Conservation (phyloP, 2,797 vertebrate species). For the Gastrophryne carolinensis region DNA sequence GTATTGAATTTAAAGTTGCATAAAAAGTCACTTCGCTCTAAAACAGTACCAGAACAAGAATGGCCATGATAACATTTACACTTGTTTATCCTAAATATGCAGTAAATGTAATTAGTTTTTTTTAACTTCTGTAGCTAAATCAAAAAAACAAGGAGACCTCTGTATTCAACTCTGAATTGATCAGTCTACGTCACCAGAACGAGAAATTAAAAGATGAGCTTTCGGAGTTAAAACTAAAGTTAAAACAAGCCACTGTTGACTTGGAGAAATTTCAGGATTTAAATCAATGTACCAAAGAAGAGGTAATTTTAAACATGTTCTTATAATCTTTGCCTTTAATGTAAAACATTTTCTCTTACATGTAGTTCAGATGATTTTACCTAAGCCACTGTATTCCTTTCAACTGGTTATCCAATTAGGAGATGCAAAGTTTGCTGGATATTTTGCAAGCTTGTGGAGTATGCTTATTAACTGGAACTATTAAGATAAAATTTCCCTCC, state of each 20-base stretch:
- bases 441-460: neutral
- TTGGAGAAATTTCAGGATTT: neutral
- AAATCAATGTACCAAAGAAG: neutral
- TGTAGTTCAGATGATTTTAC: neutral
- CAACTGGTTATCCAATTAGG: constrained; percentile 15
- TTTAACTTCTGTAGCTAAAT: no score
- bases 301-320: constrained; percentile 27
- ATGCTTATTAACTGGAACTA: neutral
- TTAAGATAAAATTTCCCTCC: constrained; percentile 19
- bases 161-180: neutral
- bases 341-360: neutral
- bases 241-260: neutral
- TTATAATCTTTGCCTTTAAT: constrained; percentile 23
- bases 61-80: neutral
- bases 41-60: neutral
- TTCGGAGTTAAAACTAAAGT: neutral
- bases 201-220: constrained; percentile 5
- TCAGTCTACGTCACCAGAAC: neutral
- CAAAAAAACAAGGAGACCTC: constrained; percentile 9
- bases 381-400: neutral
- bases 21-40: no score
- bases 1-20: no score
- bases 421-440: neutral
- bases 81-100: no score
- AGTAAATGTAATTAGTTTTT: no score